Percentiles rank a stretch among this genome's conserved stretches.
These are phyloP conservation scores for Drosophila arizonae DNA, from an alignment of 1,140 invertebrate genomes.

Conservation along the genomic window DNA sequence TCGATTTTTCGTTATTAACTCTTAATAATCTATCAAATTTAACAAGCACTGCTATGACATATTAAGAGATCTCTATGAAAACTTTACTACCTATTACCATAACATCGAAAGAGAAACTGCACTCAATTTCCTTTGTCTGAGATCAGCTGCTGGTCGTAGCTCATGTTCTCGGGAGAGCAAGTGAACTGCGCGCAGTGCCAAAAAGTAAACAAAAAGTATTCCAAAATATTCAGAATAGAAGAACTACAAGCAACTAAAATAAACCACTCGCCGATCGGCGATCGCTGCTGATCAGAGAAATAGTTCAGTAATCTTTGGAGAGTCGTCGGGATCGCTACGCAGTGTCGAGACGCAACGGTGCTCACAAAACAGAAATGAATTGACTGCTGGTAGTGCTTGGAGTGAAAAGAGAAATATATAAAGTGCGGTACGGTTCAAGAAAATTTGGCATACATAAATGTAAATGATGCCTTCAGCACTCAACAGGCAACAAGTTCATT, in stretches of 20 bases:
- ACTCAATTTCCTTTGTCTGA: background rate
- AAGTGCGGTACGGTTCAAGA: background rate
- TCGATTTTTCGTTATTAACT: background rate
- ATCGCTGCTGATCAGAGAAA: constrained; percentile 24
- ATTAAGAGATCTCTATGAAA: background rate
- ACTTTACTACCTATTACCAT: background rate
- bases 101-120: background rate
- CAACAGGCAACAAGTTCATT: constrained; percentile 49
- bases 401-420: background rate
- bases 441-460: constrained; percentile 31
- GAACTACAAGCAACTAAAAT: constrained; percentile 33
- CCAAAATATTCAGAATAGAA: constrained; percentile 39
- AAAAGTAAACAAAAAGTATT: constrained; percentile 56
- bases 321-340: constrained; percentile 40
- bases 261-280: constrained; percentile 31
- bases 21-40: background rate
- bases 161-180: constrained; percentile 27
- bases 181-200: constrained; percentile 9
- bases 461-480: constrained; percentile 48
- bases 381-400: constrained; percentile 10
- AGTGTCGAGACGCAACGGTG: constrained; percentile 15
- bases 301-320: constrained; percentile 48
- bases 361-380: constrained; percentile 30
- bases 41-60: background rate
- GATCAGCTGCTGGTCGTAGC: constrained; percentile 9